Base-by-base conservation (phyloP, 2,888 invertebrate genomes). In the Teleiodes luculella region DNA sequence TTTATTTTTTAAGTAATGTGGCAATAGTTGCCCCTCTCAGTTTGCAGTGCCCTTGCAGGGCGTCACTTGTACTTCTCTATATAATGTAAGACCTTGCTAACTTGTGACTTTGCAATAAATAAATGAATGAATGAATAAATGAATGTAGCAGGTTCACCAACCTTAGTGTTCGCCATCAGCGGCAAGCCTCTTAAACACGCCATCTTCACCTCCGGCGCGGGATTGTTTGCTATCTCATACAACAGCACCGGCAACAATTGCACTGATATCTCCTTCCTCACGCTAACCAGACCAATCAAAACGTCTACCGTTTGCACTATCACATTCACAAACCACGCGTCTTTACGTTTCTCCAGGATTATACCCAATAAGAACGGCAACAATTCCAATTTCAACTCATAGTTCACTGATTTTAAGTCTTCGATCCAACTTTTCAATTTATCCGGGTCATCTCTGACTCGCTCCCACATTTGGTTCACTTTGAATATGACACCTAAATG, bases 131-230 rank as follows among this genome's bases (percentile, higher is more conserved):
- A 3, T 24, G 3, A 4, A 4, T 24, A 24, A 24, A 4, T 24
- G 24, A 4, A 24, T 24, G 3, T 24, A 24, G 3, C 6, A 4
- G 6, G 24, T 24, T 10, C 24, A 53, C 61, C 59, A 13, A 90
- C 95, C 88, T 94, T 95, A 10, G 92, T 90, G 8, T 91, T 90
- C 0, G 93, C 94, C 85, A 96, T 92, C 57, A 91, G 81, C 0
- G 96, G 94, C 47, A 96, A 64, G 0, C 93, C 91, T 58, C 91
- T 91, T 51, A 96, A 74, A 53, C 95, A 89, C 57, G 91, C 88
- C 70, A 94, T 79, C 62, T 92, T 93, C 11, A 93, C 76, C 13
- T 77, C 76, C 0, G 94, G 92, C 62, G 93, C 87, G 0, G 70
- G 76, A 52, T 93, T 92, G 63, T 91, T 92, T 0, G 93, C 92